Evolutionary conservation across 92 coral and sea anemone genomes (phyloP).

Genomic region (Epizoanthus rinbou): DNA sequence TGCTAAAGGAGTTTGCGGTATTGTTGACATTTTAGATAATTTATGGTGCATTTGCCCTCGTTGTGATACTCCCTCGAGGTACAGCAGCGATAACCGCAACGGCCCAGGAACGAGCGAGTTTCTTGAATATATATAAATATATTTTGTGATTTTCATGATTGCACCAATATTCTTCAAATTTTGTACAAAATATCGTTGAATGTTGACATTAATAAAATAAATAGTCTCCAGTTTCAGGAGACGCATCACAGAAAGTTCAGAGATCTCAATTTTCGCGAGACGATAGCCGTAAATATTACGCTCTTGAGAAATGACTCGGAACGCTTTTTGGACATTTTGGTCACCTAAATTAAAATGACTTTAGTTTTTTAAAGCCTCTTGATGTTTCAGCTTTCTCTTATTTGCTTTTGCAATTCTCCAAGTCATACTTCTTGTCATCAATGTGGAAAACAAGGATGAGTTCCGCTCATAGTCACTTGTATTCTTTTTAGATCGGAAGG

Average conservation of each 20-base stretch:
- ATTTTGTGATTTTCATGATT: too few species aligned
- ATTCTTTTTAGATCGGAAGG: not conserved
- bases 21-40: too few species aligned
- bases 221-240: slow-evolving; percentile 13
- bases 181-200: slow-evolving; percentile 2
- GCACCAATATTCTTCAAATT: slow-evolving; percentile 16
- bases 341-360: not conserved
- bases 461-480: not conserved
- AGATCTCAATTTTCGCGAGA: too few species aligned
- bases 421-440: slow-evolving; percentile 2
- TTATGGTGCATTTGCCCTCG: too few species aligned
- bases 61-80: too few species aligned
- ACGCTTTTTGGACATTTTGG: not conserved
- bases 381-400: slow-evolving; percentile 2
- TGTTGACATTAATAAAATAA: slow-evolving; percentile 6
- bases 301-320: slow-evolving; percentile 11
- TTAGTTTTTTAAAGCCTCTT: slow-evolving; percentile 3
- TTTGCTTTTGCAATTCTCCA: slow-evolving; percentile 1
- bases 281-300: not conserved
- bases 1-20: too few species aligned
- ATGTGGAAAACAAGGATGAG: not conserved
- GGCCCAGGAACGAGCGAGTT: too few species aligned
- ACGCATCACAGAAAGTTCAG: too few species aligned
- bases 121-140: too few species aligned
- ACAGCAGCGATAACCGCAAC: too few species aligned